Percentiles rank a stretch among this genome's conserved stretches.
phyloP scores from a whole-genome alignment of 1,140 invertebrate genomes.

The Panulirus ornatus region DNA sequence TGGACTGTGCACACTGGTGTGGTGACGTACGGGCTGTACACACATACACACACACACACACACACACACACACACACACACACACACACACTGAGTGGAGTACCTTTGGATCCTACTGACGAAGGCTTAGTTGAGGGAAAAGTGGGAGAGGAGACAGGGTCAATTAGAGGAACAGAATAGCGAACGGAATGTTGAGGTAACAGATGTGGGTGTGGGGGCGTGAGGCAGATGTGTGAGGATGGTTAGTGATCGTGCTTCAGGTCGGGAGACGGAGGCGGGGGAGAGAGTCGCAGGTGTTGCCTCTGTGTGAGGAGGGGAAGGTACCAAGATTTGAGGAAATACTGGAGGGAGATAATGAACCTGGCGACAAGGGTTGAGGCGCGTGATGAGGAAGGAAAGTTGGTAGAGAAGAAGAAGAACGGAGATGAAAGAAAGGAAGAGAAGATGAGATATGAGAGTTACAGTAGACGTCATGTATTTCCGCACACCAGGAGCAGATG shows the following conservation, averaged over 20 bases:
- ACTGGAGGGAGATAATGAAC: no score
- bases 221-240: neutral
- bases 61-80: constrained; percentile 35
- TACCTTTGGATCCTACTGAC: no score
- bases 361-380: no score
- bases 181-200: no score
- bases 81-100: neutral
- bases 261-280: neutral
- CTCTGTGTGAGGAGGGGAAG: neutral
- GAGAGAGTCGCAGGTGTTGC: no score
- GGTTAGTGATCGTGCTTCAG: neutral
- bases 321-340: neutral
- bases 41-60: constrained; percentile 5
- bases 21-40: no score
- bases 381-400: neutral
- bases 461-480: neutral
- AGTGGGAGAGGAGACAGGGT: no score
- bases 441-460: neutral
- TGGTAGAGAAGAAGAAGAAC: neutral
- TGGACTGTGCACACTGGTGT: no score
- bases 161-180: no score
- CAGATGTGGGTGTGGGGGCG: neutral
- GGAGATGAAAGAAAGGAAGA: neutral
- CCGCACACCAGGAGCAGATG: neutral
- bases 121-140: no score